Evolutionary conservation across 2,113 vertebrate species (phyloP).

Genomic region (Vulpes ferrilata): DNA sequence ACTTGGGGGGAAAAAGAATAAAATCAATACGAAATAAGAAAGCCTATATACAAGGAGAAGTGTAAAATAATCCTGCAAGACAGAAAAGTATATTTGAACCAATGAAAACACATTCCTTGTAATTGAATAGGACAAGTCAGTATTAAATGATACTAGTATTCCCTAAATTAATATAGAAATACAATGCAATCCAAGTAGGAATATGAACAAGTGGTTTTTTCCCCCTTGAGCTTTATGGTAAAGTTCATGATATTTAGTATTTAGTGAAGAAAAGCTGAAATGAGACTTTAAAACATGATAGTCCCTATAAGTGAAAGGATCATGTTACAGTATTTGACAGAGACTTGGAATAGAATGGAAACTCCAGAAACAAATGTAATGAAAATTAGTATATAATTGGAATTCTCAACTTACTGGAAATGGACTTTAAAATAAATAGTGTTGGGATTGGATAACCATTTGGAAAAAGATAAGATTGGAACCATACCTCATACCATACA

Average conservation of each 20-base stretch:
- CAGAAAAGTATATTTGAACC: background rate
- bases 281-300: background rate
- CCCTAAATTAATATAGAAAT: background rate
- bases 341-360: background rate
- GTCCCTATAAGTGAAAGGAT: background rate
- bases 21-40: background rate
- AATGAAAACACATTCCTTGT: background rate
- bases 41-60: background rate
- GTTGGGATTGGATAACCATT: background rate
- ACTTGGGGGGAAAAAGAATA: background rate
- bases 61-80: background rate
- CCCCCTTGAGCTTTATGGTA: too few species aligned
- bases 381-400: background rate
- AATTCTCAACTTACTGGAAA: slow-evolving; percentile 1
- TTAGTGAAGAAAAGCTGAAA: background rate
- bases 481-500: background rate
- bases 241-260: background rate
- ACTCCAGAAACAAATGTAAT: background rate
- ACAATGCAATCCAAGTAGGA: background rate
- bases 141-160: background rate
- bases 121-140: background rate
- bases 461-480: background rate
- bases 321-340: background rate
- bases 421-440: background rate
- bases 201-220: background rate